phyloP scores from a whole-genome alignment of 2,113 vertebrate species.

The Sapajus apella region DNA sequence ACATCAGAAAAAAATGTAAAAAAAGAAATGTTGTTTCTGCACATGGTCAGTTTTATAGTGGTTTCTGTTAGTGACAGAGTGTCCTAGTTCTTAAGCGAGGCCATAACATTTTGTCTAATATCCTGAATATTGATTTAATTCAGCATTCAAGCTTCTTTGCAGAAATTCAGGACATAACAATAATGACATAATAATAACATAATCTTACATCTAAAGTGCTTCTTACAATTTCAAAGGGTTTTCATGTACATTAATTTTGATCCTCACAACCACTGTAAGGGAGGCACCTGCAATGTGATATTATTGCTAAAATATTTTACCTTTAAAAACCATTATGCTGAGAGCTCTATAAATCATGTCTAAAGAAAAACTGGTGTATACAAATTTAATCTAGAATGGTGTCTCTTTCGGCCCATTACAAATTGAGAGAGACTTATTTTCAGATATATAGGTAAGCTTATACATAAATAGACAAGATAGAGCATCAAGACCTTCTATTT shows the following conservation, averaged over 20 bases:
- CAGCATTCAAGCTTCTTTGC: background rate
- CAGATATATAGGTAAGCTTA: conserved; percentile 31
- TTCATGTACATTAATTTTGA: conserved; percentile 52
- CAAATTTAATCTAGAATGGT: conserved; percentile 55
- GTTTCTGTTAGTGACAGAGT: background rate
- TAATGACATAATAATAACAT: conserved; percentile 36
- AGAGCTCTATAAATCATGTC: conserved; percentile 61
- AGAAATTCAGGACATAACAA: background rate
- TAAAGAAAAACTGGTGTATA: conserved; percentile 63
- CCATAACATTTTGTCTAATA: conserved; percentile 42
- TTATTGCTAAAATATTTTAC: conserved; percentile 48
- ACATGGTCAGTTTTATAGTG: background rate
- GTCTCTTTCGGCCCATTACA: conserved; percentile 17
- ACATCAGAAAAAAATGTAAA: background rate
- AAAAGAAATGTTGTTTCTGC: background rate
- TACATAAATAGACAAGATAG: background rate
- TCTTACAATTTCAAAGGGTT: conserved; percentile 26
- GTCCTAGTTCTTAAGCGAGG: background rate
- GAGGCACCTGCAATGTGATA: background rate
- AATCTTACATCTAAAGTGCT: conserved; percentile 35
- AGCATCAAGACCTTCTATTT: background rate
- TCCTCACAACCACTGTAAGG: background rate
- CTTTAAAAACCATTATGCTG: conserved; percentile 68
- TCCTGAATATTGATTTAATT: conserved; percentile 10
- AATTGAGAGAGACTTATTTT: conserved; percentile 64